A percentile compares a stretch with the other conserved stretches of the same genome.
Conservation (phyloP, 2,888 invertebrate species). For the Euplexia lucipara region DNA sequence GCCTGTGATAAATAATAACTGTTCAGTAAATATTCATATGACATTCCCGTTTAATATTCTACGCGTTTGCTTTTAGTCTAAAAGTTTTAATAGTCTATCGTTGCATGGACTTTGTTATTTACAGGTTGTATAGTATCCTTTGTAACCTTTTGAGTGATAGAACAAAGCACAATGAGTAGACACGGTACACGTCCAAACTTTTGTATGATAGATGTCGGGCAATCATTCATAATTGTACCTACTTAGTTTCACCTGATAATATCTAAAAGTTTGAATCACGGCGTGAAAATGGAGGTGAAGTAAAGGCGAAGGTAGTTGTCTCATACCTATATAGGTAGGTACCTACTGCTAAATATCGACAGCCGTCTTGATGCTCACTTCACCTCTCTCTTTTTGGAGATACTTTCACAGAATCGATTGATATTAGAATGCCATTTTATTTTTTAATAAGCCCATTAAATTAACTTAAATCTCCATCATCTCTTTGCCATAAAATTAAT, state of each 20-base stretch:
- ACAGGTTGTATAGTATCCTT: constrained; percentile 26
- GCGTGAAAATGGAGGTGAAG: no score
- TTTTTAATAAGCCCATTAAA: neutral
- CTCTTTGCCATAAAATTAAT: neutral
- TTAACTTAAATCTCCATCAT: neutral
- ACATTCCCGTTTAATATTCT: constrained; percentile 59
- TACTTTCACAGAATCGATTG: neutral
- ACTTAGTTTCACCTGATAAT: neutral
- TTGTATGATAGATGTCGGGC: neutral
- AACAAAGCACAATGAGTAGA: constrained; percentile 9
- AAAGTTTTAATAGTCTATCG: constrained; percentile 59
- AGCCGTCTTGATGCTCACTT: no score
- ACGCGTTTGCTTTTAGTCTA: constrained; percentile 42
- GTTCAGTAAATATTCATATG: constrained; percentile 58
- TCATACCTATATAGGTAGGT: no score
- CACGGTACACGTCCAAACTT: neutral
- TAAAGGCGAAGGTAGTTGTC: no score
- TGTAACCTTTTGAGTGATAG: constrained; percentile 13
- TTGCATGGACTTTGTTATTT: constrained; percentile 38
- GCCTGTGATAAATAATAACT: constrained; percentile 60
- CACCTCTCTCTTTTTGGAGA: no score
- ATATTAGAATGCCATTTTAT: neutral
- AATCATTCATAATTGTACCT: neutral
- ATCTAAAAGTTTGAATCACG: neutral
- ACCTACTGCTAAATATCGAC: no score